A percentile compares a stretch with the other conserved stretches of the same genome.
These are phyloP conservation scores for Alosa sapidissima DNA, from an alignment of 2,797 vertebrate genomes.

Conservation along the genomic window DNA sequence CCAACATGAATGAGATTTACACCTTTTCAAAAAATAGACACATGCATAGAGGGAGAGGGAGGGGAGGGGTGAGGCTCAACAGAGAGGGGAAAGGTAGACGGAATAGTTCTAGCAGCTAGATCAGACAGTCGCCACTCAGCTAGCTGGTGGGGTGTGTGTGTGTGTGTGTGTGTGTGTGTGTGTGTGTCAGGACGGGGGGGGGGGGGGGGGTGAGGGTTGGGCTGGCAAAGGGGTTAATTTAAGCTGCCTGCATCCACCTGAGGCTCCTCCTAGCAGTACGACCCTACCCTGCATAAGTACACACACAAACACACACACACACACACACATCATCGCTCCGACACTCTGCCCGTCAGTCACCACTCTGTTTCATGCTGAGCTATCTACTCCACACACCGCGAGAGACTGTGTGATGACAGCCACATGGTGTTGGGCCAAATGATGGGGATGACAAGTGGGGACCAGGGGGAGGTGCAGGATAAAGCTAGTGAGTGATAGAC, in stretches of 20 bases:
- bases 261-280: not conserved
- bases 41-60: not conserved
- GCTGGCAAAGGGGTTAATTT: not conserved
- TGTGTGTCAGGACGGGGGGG: not conserved
- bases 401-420: not conserved
- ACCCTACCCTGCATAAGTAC: not conserved
- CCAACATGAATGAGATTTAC: not conserved
- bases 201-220: not conserved
- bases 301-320: not conserved
- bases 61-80: not conserved
- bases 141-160: not conserved
- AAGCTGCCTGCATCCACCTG: not conserved
- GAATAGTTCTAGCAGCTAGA: not conserved
- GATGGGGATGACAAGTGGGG: not conserved
- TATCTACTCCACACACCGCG: not conserved
- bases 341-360: not conserved
- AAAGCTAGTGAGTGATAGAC: not conserved
- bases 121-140: not conserved
- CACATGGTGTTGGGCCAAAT: not conserved
- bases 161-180: not conserved
- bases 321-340: not conserved
- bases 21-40: not conserved
- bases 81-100: not conserved
- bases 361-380: not conserved
- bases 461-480: not conserved